Percentiles rank a stretch among this genome's conserved stretches.
Evolutionary conservation across 2,113 vertebrate genomes (phyloP).

Genomic region (Grammomys dolichurus): DNA sequence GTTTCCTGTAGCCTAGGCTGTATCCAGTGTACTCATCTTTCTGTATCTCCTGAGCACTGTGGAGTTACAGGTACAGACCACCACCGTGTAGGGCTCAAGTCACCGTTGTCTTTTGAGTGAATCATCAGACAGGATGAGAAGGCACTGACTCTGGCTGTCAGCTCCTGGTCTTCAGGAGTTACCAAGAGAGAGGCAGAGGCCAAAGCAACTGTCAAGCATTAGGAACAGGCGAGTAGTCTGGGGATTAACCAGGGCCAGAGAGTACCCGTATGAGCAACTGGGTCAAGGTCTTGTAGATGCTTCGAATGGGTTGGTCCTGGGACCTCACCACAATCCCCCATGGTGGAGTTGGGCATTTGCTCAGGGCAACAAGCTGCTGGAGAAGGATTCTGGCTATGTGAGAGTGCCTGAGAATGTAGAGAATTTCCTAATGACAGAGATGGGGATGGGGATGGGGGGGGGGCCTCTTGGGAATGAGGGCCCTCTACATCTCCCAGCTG

Average conservation of each 20-base stretch:
- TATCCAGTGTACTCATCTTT: neutral
- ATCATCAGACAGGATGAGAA: neutral
- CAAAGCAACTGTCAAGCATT: too few species aligned
- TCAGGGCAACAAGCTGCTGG: neutral
- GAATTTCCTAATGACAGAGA: rapidly evolving
- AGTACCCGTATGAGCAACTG: neutral
- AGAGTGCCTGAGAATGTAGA: too few species aligned
- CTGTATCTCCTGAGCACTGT: neutral
- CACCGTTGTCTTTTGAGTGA: neutral
- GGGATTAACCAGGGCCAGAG: neutral
- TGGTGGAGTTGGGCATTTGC: neutral
- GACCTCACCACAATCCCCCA: neutral
- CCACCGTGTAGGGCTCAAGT: neutral
- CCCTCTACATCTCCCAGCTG: neutral
- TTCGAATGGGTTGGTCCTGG: neutral
- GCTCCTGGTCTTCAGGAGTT: neutral
- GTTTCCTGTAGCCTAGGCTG: neutral
- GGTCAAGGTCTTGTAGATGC: neutral
- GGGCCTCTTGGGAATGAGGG: neutral
- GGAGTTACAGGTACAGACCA: neutral
- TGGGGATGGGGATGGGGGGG: rapidly evolving
- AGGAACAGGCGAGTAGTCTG: neutral
- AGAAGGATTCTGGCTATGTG: neutral
- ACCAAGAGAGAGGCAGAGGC: neutral
- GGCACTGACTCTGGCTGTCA: neutral